Base-by-base conservation (phyloP, 2,888 invertebrate species). In the Labia minor region DNA sequence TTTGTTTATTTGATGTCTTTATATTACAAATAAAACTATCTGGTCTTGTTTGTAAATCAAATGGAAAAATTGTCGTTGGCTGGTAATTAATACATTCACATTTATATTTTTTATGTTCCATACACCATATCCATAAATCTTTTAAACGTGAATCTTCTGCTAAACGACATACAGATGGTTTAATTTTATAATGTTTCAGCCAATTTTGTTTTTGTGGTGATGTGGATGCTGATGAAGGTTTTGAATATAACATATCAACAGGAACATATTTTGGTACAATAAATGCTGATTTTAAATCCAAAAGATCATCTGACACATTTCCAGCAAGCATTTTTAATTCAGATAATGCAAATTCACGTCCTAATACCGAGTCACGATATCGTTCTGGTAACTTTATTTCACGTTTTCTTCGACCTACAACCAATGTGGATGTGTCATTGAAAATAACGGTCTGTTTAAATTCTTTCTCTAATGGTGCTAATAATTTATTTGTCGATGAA, bases 381-480 rank as follows among this genome's bases (percentile, higher is more conserved):
- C 83, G 84, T 74, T 83, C 84, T 2, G 87, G 83, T 1, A 80
- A 75, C 76, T 85, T 86, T 62, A 81, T 81, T 71, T 81, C 81
- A 71, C 87, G 77, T 73, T 79, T 83, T 65, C 81, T 78, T 75
- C 81, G 73, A 74, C 78, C 77, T 21, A 88, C 79, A 8, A 87
- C 76, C 71, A 87, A 81, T 64, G 85, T 85, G 75, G 85, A 83
- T 72, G 86, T 82, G 21, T 83, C 84, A 10, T 85, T 82, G 61
- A 85, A 77, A 66, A 88, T 84, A 20, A 88, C 81, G 2, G 88
- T 88, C 72, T 87, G 86, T 16, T 85, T 86, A 76, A 88, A 88
- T 73, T 87, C 87, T 74, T 85, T 82, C 75, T 88, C 88, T 10
- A 49, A 14, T n/a, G 49, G 49, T 8, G 49, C 49, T n/a, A 49